Evolutionary conservation across 2,113 vertebrate genomes (phyloP), one percentile per base, ranked within the genome.

Genomic region (Apistogramma diplotaenia): DNA sequence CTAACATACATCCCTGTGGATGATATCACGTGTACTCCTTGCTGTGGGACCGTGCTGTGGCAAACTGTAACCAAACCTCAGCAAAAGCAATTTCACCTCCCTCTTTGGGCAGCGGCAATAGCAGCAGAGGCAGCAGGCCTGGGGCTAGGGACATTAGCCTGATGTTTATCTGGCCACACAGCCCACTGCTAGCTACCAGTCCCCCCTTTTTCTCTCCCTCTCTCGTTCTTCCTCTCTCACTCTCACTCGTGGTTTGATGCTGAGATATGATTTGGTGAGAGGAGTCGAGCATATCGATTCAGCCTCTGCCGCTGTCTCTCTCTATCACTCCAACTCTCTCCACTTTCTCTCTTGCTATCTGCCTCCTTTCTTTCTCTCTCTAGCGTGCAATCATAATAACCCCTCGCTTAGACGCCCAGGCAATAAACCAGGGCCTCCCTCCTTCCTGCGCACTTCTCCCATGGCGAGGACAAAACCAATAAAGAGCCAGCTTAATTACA

Each of bases 381-480:
- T 82, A 77, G 86, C 18, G 49, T 89, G 85, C 74, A 89, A 83
- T 87, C 90, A 90, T 91, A 90, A 91, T 85, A 91, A 90, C 76
- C 76, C 87, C 91, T 90, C 86, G 89, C 87, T 87, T 59, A 87
- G 87, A 90, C 25, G 13, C 90, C 84, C 85, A 89, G 81, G 92
- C 87, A 93, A 94, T 94, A 93, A 94, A 90, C 76, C 75, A 46
- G 82, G 88, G 84, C 86, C 89, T 93, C 84, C 85, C 85, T 80
- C 80, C 81, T 89, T 92, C 79, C 89, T 78, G 78, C 49, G 70
- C 86, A 80, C 83, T 58, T 91, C 81, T 94, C 92, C 93, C 92
- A 88, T 54, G 77, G 85, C n/a, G 87, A 89, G 79, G 75, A 91
- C 92, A 92, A 94, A 93, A 90, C 93, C 92, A 94, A 94, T 94